Percentiles rank a stretch among this genome's conserved stretches.
phyloP scores from a whole-genome alignment of 2,113 vertebrate genomes.

The Embiotoca jacksoni region DNA sequence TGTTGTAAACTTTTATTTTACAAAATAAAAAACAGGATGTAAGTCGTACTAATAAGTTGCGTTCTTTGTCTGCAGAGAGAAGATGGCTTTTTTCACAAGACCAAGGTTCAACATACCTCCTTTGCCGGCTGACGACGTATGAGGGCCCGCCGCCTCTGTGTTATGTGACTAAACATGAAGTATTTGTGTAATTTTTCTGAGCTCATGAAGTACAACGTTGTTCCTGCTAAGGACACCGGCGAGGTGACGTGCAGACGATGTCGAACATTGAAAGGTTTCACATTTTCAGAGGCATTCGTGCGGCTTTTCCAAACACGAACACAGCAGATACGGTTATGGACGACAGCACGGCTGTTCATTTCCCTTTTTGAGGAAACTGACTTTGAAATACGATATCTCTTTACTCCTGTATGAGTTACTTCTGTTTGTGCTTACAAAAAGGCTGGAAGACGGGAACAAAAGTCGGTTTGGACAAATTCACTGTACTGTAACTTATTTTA shows the following conservation, averaged over 20 bases:
- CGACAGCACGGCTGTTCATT: constrained; percentile 87
- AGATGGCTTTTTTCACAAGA: constrained; percentile 99
- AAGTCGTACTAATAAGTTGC: neutral
- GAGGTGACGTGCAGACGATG: constrained; percentile 85
- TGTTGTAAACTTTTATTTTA: too few species aligned
- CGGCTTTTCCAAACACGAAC: constrained; percentile 78
- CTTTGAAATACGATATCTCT: constrained; percentile 85
- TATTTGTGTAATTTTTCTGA: constrained; percentile 87
- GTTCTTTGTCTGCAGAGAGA: constrained; percentile 88
- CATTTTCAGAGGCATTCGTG: constrained; percentile 62
- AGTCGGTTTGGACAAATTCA: constrained; percentile 97
- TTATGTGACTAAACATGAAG: constrained; percentile 88
- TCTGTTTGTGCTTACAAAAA: constrained; percentile 90
- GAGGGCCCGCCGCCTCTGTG: constrained; percentile 83
- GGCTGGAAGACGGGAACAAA: constrained; percentile 98
- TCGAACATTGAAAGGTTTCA: constrained; percentile 83
- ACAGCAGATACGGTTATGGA: constrained; percentile 85
- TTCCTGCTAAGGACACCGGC: constrained; percentile 82
- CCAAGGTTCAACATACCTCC: constrained; percentile 98
- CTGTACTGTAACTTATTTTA: constrained; percentile 99
- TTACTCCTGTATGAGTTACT: constrained; percentile 89
- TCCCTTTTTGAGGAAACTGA: constrained; percentile 89
- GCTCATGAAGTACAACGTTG: constrained; percentile 92
- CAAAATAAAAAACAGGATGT: too few species aligned
- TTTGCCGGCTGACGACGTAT: constrained; percentile 97